Evolutionary conservation across 1,140 invertebrate genomes (phyloP), one percentile per base, ranked within the genome.

Genomic region (Wiebesia pumilae): DNA sequence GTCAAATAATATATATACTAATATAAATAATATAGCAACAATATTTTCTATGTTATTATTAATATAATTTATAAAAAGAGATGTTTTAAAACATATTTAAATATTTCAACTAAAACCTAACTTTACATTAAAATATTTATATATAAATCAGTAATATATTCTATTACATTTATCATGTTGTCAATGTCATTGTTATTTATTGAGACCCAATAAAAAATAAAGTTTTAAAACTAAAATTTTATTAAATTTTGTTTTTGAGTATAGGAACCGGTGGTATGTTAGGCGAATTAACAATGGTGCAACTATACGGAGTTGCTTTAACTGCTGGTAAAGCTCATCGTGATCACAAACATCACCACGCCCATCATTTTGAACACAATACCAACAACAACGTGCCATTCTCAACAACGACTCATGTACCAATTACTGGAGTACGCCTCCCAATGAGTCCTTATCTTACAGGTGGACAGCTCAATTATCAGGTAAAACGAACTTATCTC

Each of bases 341-440:
- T 81, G 96, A 97, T 90, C 97, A 97, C 92, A 97, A 97, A 90
- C 97, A 97, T 88, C 97, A 97, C 90, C 97, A 97, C 90, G 97
- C 95, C 0, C 96, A 97, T 89, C 96, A 96, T 87, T 97, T 96
- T 88, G 96, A 96, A 88, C 96, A 97, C 89, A 96, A 97, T 87
- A 93, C 90, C 27, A 91, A 85, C 33, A 93, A 92, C 75, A 96
- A 96, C 3, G 93, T 91, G n/a, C 95, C 95, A n/a, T 43, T 24
- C 4, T 93, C 96, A 69, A 95, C 95, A 38, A 91, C 93, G 1
- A 94, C 94, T 0, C 94, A 93, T 1, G 90, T 94, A 58, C 92
- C 94, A 0, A 92, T 92, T 0, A 95, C 95, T 0, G 95, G 95
- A 65, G 94, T 95, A 4, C 95, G 95, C 21, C 91, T 94, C 38